Percentiles rank a stretch among this genome's conserved stretches.
phyloP scores from a whole-genome alignment of 1,140 invertebrate species.

The Aphaenogaster ashmeadi region DNA sequence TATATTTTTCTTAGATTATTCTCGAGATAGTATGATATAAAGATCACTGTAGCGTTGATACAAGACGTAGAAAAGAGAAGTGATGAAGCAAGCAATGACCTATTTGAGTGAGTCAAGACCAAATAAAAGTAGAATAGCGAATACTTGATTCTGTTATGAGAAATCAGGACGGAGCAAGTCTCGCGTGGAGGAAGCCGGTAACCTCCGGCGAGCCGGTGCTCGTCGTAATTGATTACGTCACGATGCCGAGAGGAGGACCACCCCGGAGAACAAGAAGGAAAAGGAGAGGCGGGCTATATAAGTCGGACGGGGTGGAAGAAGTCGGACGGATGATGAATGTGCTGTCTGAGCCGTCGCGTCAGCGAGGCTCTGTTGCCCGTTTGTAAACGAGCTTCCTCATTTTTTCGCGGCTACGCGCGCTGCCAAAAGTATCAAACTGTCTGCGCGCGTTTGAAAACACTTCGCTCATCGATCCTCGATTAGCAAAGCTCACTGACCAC shows the following conservation, averaged over 20 bases:
- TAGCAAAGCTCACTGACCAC: neutral
- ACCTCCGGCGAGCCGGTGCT: slow-evolving; percentile 37
- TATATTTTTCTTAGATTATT: neutral
- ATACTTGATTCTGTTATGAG: slow-evolving; percentile 14
- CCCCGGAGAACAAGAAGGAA: slow-evolving; percentile 23
- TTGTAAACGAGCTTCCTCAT: slow-evolving; percentile 81
- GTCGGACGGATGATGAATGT: slow-evolving; percentile 80
- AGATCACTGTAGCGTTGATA: neutral
- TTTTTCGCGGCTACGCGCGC: slow-evolving; percentile 62
- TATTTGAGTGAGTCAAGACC: neutral
- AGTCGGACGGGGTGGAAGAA: slow-evolving; percentile 64
- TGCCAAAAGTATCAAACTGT: slow-evolving; percentile 65
- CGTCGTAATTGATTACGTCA: slow-evolving; percentile 71
- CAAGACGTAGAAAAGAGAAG: neutral
- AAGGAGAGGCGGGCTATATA: slow-evolving; percentile 35
- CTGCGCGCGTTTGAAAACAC: slow-evolving; percentile 41
- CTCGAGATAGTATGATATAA: neutral
- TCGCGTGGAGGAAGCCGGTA: slow-evolving; percentile 16
- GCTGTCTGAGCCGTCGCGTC: slow-evolving; percentile 75
- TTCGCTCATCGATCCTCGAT: slow-evolving; percentile 56
- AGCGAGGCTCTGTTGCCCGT: slow-evolving; percentile 80
- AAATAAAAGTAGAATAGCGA: slow-evolving; percentile 18
- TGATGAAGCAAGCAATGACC: slow-evolving; percentile 4
- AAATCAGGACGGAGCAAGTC: slow-evolving; percentile 32
- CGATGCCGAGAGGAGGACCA: slow-evolving; percentile 25